A percentile compares a stretch with the other conserved stretches of the same genome.
phyloP scores from a whole-genome alignment of 1,140 invertebrate species.

The Drosophila kikkawai region DNA sequence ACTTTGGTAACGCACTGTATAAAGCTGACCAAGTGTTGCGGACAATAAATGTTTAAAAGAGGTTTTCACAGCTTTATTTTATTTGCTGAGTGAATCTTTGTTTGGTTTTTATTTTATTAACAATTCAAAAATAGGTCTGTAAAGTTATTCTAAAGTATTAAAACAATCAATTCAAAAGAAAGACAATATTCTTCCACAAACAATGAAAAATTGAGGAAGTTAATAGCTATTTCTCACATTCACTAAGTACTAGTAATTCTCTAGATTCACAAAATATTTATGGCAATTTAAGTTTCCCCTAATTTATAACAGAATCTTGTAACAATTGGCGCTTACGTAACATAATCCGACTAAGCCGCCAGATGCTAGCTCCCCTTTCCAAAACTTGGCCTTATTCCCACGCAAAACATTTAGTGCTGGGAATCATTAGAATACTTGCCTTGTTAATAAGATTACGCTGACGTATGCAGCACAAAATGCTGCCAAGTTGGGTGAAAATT shows the following conservation, averaged over 20 bases:
- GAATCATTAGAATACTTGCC: conserved; percentile 44
- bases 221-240: background rate
- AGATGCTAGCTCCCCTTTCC: background rate
- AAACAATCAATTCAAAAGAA: background rate
- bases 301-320: background rate
- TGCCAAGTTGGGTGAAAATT: conserved; percentile 22
- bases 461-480: conserved; percentile 11
- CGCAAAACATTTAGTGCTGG: conserved; percentile 24
- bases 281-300: conserved; percentile 14
- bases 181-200: background rate
- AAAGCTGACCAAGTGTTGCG: conserved; percentile 39
- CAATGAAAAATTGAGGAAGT: no score
- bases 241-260: background rate
- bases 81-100: conserved; percentile 14
- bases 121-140: background rate
- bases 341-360: conserved; percentile 34
- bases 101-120: conserved; percentile 12
- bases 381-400: background rate
- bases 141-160: background rate
- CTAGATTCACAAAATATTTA: conserved; percentile 10
- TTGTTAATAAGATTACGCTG: conserved; percentile 49
- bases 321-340: background rate
- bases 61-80: conserved; percentile 3
- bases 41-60: conserved; percentile 39
- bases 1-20: background rate